Evolutionary conservation across 2,888 invertebrate species (phyloP), one percentile per base, ranked within the genome.

Genomic region (Calameuta filiformis): DNA sequence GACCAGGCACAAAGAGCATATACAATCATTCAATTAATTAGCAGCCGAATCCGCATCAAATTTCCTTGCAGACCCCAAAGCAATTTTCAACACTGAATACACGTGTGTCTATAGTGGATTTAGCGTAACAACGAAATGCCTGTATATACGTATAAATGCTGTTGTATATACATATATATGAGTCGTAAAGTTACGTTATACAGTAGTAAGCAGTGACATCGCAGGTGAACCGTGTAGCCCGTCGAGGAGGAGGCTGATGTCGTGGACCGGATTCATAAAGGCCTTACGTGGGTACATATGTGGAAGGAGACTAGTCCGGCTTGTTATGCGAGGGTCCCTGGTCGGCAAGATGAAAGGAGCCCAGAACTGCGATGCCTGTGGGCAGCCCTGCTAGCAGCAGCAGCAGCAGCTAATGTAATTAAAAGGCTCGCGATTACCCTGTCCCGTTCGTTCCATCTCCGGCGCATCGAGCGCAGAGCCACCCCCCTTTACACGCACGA

Each of bases 331-430:
- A 31, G 37, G 35, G 31, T 80, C 80, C 80, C 82, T 77, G 80
- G 79, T 81, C 84, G 84, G 84, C 81, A 81, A 84, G 84, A 84
- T 84, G 84, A 84, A 84, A 84, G 83, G 79, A 84, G 81, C 77
- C 79, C 79, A 81, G 80, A 80, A 81, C 75, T 33, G 40, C 68
- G 76, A 75, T 79, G 80, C 83, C 83, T 80, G 81, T 75, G 77
- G 80, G 83, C 83, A 83, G 80, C 81, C 82, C 82, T 80, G 56
- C 56, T 56, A 56, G 56, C 23, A 23, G 56, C 56, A 56, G 23
- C 23, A 56, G 23, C 37, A 79, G 80, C 82, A 81, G 83, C 85
- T 87, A 87, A 87, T 87, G 86, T 87, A 87, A 87, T 87, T 87
- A 87, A 87, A 87, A 85, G 85, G 85, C 84, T 83, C 81, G 79